Evolutionary conservation across 2,797 vertebrate genomes (phyloP), one percentile per base, ranked within the genome.

Genomic region (Myripristis jacobus): DNA sequence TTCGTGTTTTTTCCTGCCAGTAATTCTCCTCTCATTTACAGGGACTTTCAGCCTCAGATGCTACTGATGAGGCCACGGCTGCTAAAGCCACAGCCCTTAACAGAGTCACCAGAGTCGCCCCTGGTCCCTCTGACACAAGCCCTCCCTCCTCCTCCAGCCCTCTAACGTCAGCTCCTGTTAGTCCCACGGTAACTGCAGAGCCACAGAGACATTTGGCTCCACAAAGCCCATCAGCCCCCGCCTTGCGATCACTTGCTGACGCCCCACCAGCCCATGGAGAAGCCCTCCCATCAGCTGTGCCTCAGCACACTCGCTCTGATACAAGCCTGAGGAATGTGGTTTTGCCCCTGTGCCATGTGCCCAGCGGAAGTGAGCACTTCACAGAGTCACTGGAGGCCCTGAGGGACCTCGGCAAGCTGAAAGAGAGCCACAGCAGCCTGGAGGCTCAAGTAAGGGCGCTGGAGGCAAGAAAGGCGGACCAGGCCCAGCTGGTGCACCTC

Each of bases 371-470:
- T 0, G 74, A 84, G 7, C 51, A 48, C 2, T 79, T 87, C n/a
- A 24, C 63, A 0, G 91, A 94, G 16, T 81, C 80, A 0, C 31
- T 90, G 66, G 91, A 92, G 27, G 91, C 92, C 0, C 87, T 94
- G 38, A 91, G 52, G 29, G 70, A 77, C 31, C 7, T 94, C 0
- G 82, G 88, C 0, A 75, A 84, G 36, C 81, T 96, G 18, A 16
- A 66, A 5, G 70, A 84, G 36, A 81, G 79, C 19, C 88, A 92
- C 0, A 0, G 22, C 7, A 46, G 65, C 27, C 82, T 97, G 64
- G 92, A 94, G 62, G 84, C 85, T 25, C 86, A 73, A 0, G 64
- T 95, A 36, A 61, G 16, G 0, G 71, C 15, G 0, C 75, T 96
- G 44, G 91, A 94, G 2, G 73, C 80, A 11, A 46, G 57, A 29